Conservation (phyloP, 2,888 invertebrate genomes). For the Parnassius orleans region DNA sequence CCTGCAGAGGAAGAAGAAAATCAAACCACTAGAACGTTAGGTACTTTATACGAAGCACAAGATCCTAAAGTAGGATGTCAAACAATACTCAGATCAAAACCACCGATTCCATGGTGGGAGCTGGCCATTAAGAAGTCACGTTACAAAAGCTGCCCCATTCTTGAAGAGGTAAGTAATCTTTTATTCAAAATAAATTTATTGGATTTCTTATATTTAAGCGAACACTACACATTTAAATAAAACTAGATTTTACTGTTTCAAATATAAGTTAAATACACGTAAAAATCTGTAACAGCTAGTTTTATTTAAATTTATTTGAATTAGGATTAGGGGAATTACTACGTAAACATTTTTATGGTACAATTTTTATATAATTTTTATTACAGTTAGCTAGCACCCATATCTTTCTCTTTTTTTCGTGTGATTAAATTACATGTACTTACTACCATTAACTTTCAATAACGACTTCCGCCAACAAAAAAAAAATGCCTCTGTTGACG, state of each 20-base stretch:
- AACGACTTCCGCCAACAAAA: constrained; percentile 35
- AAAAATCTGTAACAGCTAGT: no score
- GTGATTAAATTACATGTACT: constrained; percentile 22
- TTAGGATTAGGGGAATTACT: background rate
- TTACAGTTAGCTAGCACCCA: background rate
- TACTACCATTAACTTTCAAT: constrained; percentile 28
- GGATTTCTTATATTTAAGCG: no score
- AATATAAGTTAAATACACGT: no score
- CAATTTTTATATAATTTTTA: background rate
- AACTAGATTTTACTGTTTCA: no score
- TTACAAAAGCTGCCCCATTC: constrained; percentile 90
- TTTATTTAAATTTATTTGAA: background rate
- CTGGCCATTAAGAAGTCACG: constrained; percentile 89
- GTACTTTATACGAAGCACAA: constrained; percentile 75
- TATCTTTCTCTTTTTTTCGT: constrained; percentile 7
- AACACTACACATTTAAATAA: no score
- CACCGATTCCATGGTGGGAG: constrained; percentile 93
- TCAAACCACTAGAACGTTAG: constrained; percentile 65
- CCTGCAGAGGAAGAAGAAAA: constrained; percentile 59
- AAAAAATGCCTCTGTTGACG: constrained; percentile 34
- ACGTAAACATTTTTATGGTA: background rate
- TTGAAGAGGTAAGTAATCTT: constrained; percentile 82
- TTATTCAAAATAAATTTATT: no score
- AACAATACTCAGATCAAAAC: constrained; percentile 84
- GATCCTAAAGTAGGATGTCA: constrained; percentile 86